A percentile compares a stretch with the other conserved stretches of the same genome.
phyloP scores from a whole-genome alignment of 1,140 invertebrate genomes.

The Drosophila pallidifrons region DNA sequence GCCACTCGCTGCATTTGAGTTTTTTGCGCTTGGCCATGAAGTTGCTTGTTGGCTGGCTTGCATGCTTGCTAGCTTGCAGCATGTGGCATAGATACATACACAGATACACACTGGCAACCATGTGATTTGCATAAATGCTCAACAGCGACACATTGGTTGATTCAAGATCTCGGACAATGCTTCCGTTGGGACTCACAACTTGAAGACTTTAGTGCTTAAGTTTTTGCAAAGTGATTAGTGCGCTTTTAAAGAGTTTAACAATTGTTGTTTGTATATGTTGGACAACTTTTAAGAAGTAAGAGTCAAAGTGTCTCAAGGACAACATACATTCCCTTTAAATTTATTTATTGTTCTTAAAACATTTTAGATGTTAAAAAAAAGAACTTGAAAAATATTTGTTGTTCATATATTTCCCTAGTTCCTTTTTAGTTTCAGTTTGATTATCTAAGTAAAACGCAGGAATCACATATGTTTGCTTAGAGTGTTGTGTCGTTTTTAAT shows the following conservation, averaged over 20 bases:
- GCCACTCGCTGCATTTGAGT: conserved; percentile 9
- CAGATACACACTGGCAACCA: conserved; percentile 16
- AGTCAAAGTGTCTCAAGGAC: no score
- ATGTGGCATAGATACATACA: conserved; percentile 42
- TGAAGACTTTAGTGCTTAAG: not conserved
- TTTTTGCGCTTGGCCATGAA: conserved; percentile 48
- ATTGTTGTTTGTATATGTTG: not conserved
- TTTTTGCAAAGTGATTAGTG: not conserved
- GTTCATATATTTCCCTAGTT: no score
- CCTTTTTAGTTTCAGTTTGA: not conserved
- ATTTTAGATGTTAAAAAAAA: no score
- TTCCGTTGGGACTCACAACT: conserved; percentile 26
- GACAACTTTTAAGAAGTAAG: no score
- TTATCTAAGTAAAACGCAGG: not conserved
- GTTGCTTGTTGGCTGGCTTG: conserved; percentile 40
- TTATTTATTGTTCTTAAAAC: no score
- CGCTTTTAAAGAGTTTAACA: not conserved
- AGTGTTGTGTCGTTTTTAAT: not conserved
- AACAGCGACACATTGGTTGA: conserved; percentile 43
- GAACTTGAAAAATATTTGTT: no score
- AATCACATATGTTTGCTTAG: conserved; percentile 10
- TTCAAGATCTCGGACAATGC: conserved; percentile 50
- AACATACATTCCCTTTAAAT: no score
- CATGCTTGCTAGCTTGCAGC: conserved; percentile 28
- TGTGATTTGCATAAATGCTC: conserved; percentile 75